Evolutionary conservation across 2,113 vertebrate genomes (phyloP), one percentile per base, ranked within the genome.

Genomic region (Crotalus horridus): DNA sequence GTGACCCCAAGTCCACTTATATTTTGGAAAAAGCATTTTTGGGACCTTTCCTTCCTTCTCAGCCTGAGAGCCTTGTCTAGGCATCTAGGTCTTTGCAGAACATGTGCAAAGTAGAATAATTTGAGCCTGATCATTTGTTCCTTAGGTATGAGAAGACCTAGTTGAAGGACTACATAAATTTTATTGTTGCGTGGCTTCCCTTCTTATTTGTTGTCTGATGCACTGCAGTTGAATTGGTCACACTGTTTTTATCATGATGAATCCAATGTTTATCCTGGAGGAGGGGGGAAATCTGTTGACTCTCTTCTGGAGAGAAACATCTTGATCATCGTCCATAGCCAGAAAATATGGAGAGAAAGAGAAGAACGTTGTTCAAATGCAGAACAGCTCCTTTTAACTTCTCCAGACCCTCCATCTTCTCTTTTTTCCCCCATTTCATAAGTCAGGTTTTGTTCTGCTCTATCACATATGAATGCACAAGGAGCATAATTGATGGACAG

Each of bases 401-500:
- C 90, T 88, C 94, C 91, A 17, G 59, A 29, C 95, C 93, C 81
- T 96, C 92, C 9, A 85, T 96, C 95, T 91, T 93, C 94, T 95
- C 94, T 88, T 93, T 94, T 93, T 94, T 91, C 7, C 24, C 94
- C 91, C 94, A 17, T 96, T 94, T 96, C 95, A 96, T 94, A 95
- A 95, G 95, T 54, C 0, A 1, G 92, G 0, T 96, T 97, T 96
- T 96, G 89, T 96, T 96, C 95, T 96, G 91, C 61, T 92, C 0
- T 51, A 59, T 96, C 96, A 95, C 92, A 89, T 97, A 95, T 92
- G 94, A 91, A 94, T 96, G 94, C 95, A 94, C 96, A 95, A 26
- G 91, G 96, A 0, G 87, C 93, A 93, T 96, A 96, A 97, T 91
- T 97, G 97, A 96, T 94, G 94, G 97, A 95, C 96, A 96, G 96